Evolutionary conservation across 2,113 vertebrate species (phyloP).

Genomic region (Eudyptes chrysolophus): DNA sequence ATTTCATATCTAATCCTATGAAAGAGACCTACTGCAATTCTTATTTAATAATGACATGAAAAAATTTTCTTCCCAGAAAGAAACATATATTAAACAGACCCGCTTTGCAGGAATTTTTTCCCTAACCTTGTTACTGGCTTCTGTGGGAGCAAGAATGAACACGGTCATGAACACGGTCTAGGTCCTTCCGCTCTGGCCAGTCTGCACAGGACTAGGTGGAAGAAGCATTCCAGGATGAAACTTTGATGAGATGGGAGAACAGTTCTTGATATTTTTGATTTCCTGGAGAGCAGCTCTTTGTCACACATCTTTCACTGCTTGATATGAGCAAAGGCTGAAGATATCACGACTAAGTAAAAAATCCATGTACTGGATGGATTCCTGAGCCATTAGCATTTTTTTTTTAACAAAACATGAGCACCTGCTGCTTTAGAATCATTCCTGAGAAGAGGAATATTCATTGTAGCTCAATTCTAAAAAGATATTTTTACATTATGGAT

Average conservation of each 20-base stretch:
- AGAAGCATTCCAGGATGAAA: neutral
- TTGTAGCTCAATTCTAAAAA: neutral
- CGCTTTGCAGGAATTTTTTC: neutral
- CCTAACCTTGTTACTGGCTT: neutral
- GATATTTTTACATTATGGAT: neutral
- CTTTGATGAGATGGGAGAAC: neutral
- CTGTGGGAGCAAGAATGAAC: neutral
- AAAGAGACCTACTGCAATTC: neutral
- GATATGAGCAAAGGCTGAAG: neutral
- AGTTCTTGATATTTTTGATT: neutral
- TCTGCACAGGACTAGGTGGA: neutral
- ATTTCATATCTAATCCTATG: neutral
- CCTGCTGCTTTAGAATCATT: neutral
- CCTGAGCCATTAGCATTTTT: neutral
- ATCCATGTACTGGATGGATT: neutral
- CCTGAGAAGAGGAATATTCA: neutral
- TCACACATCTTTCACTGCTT: neutral
- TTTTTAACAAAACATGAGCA: neutral
- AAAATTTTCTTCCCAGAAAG: neutral
- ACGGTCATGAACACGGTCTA: fast-evolving
- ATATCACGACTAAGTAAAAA: neutral
- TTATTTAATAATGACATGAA: neutral
- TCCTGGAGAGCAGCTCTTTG: neutral
- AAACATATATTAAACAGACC: neutral
- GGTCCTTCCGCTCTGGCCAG: neutral